Base-by-base conservation (phyloP, 2,888 invertebrate genomes). In the Entomobrya proxima region DNA sequence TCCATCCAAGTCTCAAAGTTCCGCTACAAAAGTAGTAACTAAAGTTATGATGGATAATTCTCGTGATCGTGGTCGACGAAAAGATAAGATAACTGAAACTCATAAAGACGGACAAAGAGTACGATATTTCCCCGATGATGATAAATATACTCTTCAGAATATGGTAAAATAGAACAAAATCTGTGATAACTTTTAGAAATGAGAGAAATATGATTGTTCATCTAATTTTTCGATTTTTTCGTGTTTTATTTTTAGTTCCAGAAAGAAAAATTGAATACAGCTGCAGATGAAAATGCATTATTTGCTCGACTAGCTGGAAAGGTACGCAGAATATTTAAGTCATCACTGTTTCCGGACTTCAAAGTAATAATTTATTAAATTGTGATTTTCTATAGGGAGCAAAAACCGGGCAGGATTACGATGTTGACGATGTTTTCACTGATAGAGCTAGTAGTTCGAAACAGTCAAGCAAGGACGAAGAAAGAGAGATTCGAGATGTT, bases 41-140 rank as follows among this genome's bases (percentile, higher is more conserved):
- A 90, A 89, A 82, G 75, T 90, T 13, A 74, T 90, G 64, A 82
- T 76, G 27, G 55, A 76, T 30, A 55, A 55, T 37, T 47, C 85
- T 15, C 15, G 50, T 5, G 78, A 69, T 61, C 77, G 85, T 11
- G 84, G 87, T 15, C 79, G 85, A 58, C 32, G 82, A 50, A 86
- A 84, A 69, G 88, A 88, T 67, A 89, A 91, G 79, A 89, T 90
- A 72, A 91, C 91, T 40, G 94, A 95, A 89, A 97, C 97, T 3
- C 96, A 98, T 91, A 91, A 92, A 77, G 94, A 94, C 87, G 95
- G 95, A 9, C 94, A 96, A 91, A 93, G 97, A 88, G 93, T 94
- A 4, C 94, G 96, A 83, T 97, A 97, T 92, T 98, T 96, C 93
- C 95, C 95, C 3, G 96, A 98, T 93, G 98, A 98, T 93, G 97